phyloP scores from a whole-genome alignment of 2,113 vertebrate genomes.

The Gobio gobio region DNA sequence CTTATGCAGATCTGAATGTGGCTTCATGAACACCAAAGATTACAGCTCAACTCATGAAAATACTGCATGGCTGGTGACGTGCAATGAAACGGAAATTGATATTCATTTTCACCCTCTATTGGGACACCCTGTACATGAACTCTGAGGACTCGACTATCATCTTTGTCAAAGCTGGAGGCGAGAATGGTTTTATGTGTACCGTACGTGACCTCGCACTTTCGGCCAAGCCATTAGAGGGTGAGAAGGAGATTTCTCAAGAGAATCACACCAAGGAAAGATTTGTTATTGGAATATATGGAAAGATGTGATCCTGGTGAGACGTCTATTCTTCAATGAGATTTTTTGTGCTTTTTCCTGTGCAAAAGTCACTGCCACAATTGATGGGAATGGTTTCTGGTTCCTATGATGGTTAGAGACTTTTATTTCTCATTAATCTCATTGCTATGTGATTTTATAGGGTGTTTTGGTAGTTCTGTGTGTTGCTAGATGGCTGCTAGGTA shows the following conservation, averaged over 20 bases:
- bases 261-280: not conserved
- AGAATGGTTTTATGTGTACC: conserved; percentile 36
- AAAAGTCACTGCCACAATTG: not conserved
- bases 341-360: not conserved
- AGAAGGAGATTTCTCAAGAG: conserved; percentile 26
- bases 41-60: not conserved
- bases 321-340: not conserved
- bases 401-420: not conserved
- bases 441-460: not conserved
- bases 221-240: conserved; percentile 35
- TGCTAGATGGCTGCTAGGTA: no score
- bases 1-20: not conserved
- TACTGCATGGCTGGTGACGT: conserved; percentile 14
- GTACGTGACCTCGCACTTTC: conserved; percentile 21
- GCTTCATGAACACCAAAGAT: not conserved
- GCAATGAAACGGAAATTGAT: not conserved
- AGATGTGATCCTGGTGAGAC: not conserved
- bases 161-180: conserved; percentile 35
- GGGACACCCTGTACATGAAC: conserved; percentile 19
- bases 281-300: not conserved
- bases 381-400: no score
- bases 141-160: conserved; percentile 3
- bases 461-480: not conserved
- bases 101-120: conserved; percentile 8
- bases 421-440: not conserved